Evolutionary conservation across 53 echinoderm and acorn worm species (phyloP).

Genomic region (Mesocentrotus franciscanus): DNA sequence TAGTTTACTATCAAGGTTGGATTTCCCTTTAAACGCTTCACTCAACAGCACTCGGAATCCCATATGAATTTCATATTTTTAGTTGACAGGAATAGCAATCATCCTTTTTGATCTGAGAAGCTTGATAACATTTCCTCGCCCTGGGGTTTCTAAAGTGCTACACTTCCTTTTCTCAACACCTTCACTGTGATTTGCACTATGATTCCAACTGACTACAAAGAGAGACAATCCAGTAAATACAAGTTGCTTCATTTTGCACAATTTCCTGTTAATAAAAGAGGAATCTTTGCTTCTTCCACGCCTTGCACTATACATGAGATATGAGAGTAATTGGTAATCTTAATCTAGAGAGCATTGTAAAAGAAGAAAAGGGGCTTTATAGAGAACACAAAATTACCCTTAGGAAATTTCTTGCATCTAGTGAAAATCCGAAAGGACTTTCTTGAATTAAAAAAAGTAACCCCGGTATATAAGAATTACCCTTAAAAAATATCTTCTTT

Average conservation of each 20-base stretch:
- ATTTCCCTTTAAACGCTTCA: neutral
- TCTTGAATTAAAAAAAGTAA: neutral
- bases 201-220: neutral
- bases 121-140: slow-evolving; percentile 11
- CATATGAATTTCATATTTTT: slow-evolving; percentile 36
- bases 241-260: neutral
- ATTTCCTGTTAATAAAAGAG: slow-evolving; percentile 9
- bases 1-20: no score
- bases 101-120: neutral
- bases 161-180: slow-evolving; percentile 44
- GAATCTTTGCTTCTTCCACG: neutral
- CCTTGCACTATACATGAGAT: neutral
- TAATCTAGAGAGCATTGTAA: no score
- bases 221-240: neutral
- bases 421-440: neutral
- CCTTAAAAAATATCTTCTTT: neutral
- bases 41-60: neutral
- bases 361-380: no score
- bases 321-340: neutral
- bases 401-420: no score
- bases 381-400: no score
- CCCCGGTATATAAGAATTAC: neutral
- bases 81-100: slow-evolving; percentile 32
- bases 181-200: neutral
- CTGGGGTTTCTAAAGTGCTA: slow-evolving; percentile 36